Conservation (phyloP, 2,797 vertebrate species). For the Xiphophorus birchmanni region DNA sequence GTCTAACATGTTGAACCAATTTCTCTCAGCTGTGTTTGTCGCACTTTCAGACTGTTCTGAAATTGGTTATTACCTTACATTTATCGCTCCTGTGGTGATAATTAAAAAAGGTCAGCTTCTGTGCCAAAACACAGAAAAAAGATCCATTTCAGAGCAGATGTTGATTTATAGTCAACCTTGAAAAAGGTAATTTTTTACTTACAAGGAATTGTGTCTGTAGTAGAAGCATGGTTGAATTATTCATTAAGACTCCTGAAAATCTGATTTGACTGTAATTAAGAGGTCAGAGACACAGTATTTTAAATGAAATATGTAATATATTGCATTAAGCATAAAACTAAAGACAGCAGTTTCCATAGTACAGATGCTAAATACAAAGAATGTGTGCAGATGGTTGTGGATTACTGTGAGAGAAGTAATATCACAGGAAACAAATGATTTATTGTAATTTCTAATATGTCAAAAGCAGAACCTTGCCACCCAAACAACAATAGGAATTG, state of each 20-base stretch:
- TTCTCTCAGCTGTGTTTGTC: not conserved
- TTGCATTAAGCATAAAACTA: not conserved
- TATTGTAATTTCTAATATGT: not conserved
- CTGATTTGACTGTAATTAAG: not conserved
- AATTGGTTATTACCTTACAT: slow-evolving; percentile 3
- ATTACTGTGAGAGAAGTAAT: not conserved
- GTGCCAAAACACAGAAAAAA: not conserved
- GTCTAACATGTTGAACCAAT: not conserved
- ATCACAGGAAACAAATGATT: not conserved
- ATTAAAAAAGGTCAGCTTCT: slow-evolving; percentile 37
- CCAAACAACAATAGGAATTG: not conserved
- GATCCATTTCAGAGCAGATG: slow-evolving; percentile 7
- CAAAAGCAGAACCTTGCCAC: not conserved
- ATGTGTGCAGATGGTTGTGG: not conserved
- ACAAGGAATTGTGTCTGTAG: slow-evolving; percentile 7
- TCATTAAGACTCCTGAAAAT: slow-evolving; percentile 2
- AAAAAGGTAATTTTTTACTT: slow-evolving; percentile 10
- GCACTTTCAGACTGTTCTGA: not conserved
- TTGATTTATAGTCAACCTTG: slow-evolving; percentile 11
- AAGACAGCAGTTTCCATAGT: not conserved
- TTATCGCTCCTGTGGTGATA: not conserved
- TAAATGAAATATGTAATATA: not conserved
- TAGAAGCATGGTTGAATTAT: slow-evolving; percentile 23
- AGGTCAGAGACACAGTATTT: not conserved
- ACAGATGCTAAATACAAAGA: not conserved